phyloP scores from a whole-genome alignment of 2,888 invertebrate genomes.

The Leptopterna dolabrata region DNA sequence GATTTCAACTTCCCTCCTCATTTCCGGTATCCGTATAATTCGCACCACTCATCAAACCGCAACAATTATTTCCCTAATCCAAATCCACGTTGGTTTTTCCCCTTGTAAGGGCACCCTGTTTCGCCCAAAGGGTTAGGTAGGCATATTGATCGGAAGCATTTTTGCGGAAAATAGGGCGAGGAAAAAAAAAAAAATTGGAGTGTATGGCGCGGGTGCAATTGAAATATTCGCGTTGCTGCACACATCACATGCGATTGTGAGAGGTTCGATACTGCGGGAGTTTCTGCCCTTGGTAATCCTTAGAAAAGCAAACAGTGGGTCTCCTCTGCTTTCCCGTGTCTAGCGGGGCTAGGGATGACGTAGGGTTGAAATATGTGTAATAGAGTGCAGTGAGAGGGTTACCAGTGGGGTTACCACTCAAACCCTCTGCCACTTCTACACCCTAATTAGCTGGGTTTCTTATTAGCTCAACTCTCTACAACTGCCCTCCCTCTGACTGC shows the following conservation, averaged over 20 bases:
- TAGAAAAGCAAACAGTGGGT: constrained; percentile 41
- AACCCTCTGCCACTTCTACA: not conserved
- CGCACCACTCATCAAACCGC: constrained; percentile 54
- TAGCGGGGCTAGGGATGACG: not conserved
- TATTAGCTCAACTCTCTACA: constrained; percentile 40
- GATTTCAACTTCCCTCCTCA: constrained; percentile 35
- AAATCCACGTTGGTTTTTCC: not conserved
- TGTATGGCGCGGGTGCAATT: constrained; percentile 21
- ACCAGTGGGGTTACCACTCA: not conserved
- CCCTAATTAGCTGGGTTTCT: constrained; percentile 41
- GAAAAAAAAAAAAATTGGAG: not conserved
- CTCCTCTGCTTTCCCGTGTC: not conserved
- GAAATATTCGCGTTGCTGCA: constrained; percentile 47
- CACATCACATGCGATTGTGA: constrained; percentile 41
- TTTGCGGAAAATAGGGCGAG: not conserved
- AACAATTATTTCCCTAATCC: constrained; percentile 46
- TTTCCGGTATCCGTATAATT: constrained; percentile 54
- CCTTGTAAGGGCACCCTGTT: not conserved
- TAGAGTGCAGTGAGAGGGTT: not conserved
- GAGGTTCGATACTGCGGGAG: not conserved
- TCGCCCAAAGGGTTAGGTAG: not conserved
- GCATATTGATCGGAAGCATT: not conserved
- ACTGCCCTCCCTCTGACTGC: not conserved
- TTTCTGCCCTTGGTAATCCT: constrained; percentile 16
- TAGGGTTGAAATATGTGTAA: not conserved